Percentiles rank a stretch among this genome's conserved stretches.
Conservation (phyloP, 1,140 invertebrate genomes). For the Manduca sexta region DNA sequence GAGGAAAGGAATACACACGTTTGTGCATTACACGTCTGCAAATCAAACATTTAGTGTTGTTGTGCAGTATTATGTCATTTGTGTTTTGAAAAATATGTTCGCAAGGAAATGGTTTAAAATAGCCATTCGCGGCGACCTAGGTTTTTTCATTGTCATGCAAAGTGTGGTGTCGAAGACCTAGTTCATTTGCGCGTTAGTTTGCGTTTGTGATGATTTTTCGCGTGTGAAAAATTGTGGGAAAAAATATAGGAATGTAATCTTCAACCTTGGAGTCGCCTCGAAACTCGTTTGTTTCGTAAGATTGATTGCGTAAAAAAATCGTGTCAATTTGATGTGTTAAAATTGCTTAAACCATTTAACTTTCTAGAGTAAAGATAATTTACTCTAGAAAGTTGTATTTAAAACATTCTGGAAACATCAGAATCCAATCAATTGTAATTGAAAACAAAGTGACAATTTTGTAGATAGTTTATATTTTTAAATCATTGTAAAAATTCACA, state of each 20-base stretch:
- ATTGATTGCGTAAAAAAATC: constrained; percentile 2
- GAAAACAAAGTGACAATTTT: too few species aligned
- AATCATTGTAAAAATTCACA: too few species aligned
- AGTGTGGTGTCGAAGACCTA: constrained; percentile 38
- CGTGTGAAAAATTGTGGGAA: neutral
- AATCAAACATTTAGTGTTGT: neutral
- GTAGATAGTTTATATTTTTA: too few species aligned
- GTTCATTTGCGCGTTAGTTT: constrained; percentile 14
- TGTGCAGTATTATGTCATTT: neutral
- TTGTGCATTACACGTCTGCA: neutral
- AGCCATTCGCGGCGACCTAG: too few species aligned
- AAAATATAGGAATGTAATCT: constrained; percentile 6
- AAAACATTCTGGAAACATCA: too few species aligned
- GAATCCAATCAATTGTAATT: too few species aligned
- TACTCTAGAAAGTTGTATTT: too few species aligned
- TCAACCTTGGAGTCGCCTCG: neutral
- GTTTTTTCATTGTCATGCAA: constrained; percentile 4
- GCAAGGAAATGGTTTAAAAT: neutral
- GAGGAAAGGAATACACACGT: constrained; percentile 27
- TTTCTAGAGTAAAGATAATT: too few species aligned
- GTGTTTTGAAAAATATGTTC: neutral
- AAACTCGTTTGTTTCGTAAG: neutral
- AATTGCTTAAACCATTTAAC: too few species aligned
- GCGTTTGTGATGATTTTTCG: too few species aligned
- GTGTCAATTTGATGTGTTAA: neutral